phyloP scores from a whole-genome alignment of 2,113 vertebrate species.

The Ceuthmochares aereus region DNA sequence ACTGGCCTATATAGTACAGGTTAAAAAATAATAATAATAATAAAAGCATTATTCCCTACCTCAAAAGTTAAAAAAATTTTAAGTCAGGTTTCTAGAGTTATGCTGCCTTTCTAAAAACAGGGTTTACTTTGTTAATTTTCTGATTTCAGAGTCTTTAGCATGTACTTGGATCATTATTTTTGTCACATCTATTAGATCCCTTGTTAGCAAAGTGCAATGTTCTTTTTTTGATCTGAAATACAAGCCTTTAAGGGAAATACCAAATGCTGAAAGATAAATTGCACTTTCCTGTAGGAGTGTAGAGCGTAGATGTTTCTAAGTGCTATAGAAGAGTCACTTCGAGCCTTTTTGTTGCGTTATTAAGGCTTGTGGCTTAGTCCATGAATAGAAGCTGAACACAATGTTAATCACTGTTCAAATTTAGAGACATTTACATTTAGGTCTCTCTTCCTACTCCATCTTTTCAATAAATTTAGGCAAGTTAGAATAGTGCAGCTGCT shows the following conservation, averaged over 20 bases:
- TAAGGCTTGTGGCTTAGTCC: not conserved
- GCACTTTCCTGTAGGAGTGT: not conserved
- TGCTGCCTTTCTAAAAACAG: not conserved
- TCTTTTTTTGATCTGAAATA: not conserved
- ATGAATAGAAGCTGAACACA: not conserved
- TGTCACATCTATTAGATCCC: not conserved
- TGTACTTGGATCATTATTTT: not conserved
- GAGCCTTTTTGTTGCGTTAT: not conserved
- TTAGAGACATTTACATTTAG: not conserved
- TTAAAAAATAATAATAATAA: not conserved
- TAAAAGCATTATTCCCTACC: not conserved
- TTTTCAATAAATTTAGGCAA: not conserved
- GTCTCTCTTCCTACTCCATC: not conserved
- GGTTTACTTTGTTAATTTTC: not conserved
- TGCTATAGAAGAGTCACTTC: not conserved
- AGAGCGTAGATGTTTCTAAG: not conserved
- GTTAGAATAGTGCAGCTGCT: not conserved
- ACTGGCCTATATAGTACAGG: accelerated
- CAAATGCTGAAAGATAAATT: not conserved
- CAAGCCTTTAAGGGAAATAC: not conserved
- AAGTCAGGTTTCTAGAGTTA: not conserved
- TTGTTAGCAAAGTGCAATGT: not conserved
- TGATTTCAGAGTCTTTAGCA: not conserved
- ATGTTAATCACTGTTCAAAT: not conserved
- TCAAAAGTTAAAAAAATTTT: not conserved